Conservation (phyloP, 2,888 invertebrate species). For the Sinodicranocentrus sp. region DNA sequence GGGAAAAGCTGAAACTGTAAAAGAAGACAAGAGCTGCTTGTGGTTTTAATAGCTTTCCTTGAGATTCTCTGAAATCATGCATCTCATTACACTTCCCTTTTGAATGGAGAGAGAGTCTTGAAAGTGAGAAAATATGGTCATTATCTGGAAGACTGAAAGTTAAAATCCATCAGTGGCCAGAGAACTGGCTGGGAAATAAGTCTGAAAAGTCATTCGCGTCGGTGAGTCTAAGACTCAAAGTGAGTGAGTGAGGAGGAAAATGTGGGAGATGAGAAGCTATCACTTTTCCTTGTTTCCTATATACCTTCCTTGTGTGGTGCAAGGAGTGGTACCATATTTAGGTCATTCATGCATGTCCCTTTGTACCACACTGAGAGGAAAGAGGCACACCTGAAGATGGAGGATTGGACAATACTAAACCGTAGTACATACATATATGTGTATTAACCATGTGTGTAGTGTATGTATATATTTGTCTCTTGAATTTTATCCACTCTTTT, state of each 20-base stretch:
- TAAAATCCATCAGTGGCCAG: slow-evolving; percentile 61
- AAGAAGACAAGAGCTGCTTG: slow-evolving; percentile 51
- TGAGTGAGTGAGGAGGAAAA: background rate
- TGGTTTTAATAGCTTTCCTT: slow-evolving; percentile 61
- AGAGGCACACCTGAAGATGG: background rate
- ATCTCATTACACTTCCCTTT: slow-evolving; percentile 59
- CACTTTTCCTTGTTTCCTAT: no score
- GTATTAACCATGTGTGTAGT: no score
- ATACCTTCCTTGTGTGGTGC: no score
- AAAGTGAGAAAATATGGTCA: slow-evolving; percentile 66
- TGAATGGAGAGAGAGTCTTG: slow-evolving; percentile 39
- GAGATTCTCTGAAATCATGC: slow-evolving; percentile 57
- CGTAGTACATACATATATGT: no score
- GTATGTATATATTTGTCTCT: no score
- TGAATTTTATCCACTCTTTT: no score
- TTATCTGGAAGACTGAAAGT: slow-evolving; percentile 58
- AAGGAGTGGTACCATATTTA: no score
- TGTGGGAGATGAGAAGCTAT: no score
- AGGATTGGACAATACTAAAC: no score
- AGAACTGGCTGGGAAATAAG: slow-evolving; percentile 30
- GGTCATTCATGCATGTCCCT: no score
- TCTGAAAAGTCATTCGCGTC: slow-evolving; percentile 5
- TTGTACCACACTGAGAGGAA: no score
- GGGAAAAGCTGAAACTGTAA: no score
- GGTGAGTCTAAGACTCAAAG: background rate